Percentiles rank a stretch among this genome's conserved stretches.
These are phyloP conservation scores for Vannuccia rotundouncinata DNA, from an alignment of 2,888 invertebrate species.

Conservation along the genomic window DNA sequence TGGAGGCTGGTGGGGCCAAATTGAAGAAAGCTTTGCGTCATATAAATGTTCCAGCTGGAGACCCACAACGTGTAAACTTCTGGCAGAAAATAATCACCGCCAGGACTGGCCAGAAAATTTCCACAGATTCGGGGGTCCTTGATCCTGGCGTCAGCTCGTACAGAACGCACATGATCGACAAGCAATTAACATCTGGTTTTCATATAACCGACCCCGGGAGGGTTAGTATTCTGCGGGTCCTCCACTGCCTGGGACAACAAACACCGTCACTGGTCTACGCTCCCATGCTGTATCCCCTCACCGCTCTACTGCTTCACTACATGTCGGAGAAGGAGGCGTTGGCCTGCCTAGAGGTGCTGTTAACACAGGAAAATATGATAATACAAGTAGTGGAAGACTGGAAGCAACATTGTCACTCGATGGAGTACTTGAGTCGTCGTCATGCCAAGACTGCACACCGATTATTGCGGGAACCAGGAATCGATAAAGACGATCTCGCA, in stretches of 20 bases:
- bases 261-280: neutral
- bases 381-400: neutral
- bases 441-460: neutral
- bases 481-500: neutral
- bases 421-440: neutral
- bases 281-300: neutral
- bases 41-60: neutral
- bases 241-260: neutral
- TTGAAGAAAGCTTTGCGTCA: neutral
- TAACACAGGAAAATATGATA: neutral
- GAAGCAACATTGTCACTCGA: neutral
- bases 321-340: neutral
- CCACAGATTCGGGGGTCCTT: neutral
- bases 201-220: neutral
- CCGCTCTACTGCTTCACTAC: conserved; percentile 2
- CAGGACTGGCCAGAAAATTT: neutral
- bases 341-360: neutral
- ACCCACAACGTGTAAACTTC: neutral
- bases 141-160: neutral
- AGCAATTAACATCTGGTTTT: neutral
- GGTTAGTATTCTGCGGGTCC: neutral
- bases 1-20: neutral
- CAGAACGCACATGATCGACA: neutral
- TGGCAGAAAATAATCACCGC: neutral
- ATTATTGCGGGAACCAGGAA: neutral